A percentile compares a stretch with the other conserved stretches of the same genome.
These are phyloP conservation scores for Nebria salina DNA, from an alignment of 2,888 invertebrate species.

Conservation along the genomic window DNA sequence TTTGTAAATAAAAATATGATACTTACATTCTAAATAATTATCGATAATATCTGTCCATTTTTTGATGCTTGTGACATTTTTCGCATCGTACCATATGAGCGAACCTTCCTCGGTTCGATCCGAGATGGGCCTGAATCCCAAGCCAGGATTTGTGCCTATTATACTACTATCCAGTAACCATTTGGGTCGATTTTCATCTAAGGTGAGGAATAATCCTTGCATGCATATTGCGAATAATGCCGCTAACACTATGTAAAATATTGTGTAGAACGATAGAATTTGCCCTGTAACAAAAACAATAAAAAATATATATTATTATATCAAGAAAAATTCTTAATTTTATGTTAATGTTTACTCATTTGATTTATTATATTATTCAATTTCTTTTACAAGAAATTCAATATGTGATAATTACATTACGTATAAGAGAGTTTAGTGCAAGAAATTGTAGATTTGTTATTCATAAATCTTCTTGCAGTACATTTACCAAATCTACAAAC, in stretches of 20 bases:
- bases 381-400: too few species aligned
- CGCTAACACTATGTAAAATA: slow-evolving; percentile 87
- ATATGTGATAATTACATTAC: too few species aligned
- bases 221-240: slow-evolving; percentile 88
- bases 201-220: slow-evolving; percentile 78
- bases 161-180: slow-evolving; percentile 80
- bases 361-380: neutral
- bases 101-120: slow-evolving; percentile 68
- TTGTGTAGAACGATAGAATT: slow-evolving; percentile 82
- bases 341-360: neutral
- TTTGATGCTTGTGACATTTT: slow-evolving; percentile 64
- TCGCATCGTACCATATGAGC: slow-evolving; percentile 69
- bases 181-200: slow-evolving; percentile 76
- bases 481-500: neutral
- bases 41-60: slow-evolving; percentile 68
- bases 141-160: slow-evolving; percentile 74
- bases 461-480: neutral
- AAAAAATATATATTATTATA: neutral
- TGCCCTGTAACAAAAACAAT: slow-evolving; percentile 72
- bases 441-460: too few species aligned
- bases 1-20: neutral
- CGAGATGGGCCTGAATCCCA: slow-evolving; percentile 73
- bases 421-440: too few species aligned
- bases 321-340: neutral
- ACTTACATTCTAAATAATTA: slow-evolving; percentile 69